phyloP scores from a whole-genome alignment of 2,797 vertebrate genomes.

The Hippocampus kuda region DNA sequence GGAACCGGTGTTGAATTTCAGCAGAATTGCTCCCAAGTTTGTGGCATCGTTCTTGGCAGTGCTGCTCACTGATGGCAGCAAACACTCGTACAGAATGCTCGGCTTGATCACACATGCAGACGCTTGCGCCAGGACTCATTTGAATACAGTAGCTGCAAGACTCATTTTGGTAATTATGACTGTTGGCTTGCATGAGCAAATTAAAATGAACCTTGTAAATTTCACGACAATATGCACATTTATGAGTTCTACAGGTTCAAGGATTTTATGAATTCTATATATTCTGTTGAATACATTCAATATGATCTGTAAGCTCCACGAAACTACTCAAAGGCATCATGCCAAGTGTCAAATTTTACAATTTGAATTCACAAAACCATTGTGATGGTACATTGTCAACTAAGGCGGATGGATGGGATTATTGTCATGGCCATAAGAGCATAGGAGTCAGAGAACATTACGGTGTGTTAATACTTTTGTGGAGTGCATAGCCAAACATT shows the following conservation, averaged over 20 bases:
- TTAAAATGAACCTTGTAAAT: neutral
- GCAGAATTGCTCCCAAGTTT: constrained; percentile 22
- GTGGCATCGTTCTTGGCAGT: constrained; percentile 33
- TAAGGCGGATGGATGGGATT: too few species aligned
- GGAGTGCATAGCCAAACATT: too few species aligned
- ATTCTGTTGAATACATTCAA: neutral
- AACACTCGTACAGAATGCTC: constrained; percentile 32
- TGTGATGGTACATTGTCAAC: too few species aligned
- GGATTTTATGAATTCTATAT: neutral
- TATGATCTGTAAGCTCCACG: too few species aligned
- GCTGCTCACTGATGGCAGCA: constrained; percentile 17
- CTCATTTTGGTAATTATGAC: neutral
- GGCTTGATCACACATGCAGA: constrained; percentile 41
- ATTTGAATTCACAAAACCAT: too few species aligned
- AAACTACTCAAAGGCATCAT: neutral
- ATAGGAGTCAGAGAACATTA: neutral
- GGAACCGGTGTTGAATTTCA: constrained; percentile 18
- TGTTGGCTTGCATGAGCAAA: neutral
- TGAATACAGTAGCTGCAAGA: neutral
- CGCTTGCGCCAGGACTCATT: constrained; percentile 40
- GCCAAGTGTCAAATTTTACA: too few species aligned
- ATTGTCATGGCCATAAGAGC: too few species aligned
- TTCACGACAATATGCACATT: neutral
- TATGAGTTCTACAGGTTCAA: neutral
- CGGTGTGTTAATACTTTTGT: neutral